These are phyloP conservation scores for Hippoglossus hippoglossus DNA, from an alignment of 2,797 vertebrate species.

Conservation along the genomic window DNA sequence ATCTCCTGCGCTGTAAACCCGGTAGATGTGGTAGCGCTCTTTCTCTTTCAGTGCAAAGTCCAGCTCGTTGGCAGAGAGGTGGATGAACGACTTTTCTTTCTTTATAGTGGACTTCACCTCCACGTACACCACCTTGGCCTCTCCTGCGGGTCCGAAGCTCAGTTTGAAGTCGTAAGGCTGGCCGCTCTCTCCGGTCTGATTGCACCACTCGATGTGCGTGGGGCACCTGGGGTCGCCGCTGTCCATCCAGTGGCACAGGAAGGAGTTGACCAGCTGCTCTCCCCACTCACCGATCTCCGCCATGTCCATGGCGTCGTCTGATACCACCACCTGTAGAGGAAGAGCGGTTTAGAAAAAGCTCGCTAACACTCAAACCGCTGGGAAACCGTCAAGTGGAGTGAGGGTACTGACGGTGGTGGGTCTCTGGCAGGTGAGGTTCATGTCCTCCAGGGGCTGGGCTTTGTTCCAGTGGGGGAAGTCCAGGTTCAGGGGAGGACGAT, in stretches of 20 bases:
- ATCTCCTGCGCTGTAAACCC: slow-evolving; percentile 84
- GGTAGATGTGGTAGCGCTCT: slow-evolving; percentile 81
- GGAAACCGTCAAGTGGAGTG: neutral
- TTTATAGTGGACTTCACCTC: slow-evolving; percentile 85
- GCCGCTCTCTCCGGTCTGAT: slow-evolving; percentile 81
- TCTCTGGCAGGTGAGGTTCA: slow-evolving; percentile 74
- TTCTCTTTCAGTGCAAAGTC: slow-evolving; percentile 82
- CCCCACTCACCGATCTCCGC: slow-evolving; percentile 82
- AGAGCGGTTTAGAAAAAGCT: neutral
- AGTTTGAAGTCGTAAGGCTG: slow-evolving; percentile 85
- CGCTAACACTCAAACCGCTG: neutral
- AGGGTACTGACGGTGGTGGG: slow-evolving; percentile 72
- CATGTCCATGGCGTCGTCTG: slow-evolving; percentile 62
- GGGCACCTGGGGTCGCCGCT: slow-evolving; percentile 56
- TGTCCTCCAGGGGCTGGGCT: slow-evolving; percentile 77
- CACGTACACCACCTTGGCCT: slow-evolving; percentile 70
- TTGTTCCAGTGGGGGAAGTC: slow-evolving; percentile 77
- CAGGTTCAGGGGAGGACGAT: slow-evolving; percentile 73
- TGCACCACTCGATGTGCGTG: slow-evolving; percentile 78
- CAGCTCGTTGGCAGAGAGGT: slow-evolving; percentile 85
- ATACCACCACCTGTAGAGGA: slow-evolving; percentile 67
- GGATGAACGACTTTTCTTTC: slow-evolving; percentile 81
- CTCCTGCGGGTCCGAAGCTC: slow-evolving; percentile 39
- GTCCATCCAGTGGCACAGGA: slow-evolving; percentile 83
- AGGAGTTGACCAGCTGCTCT: slow-evolving; percentile 84